Evolutionary conservation across 2,888 invertebrate genomes (phyloP), one percentile per base, ranked within the genome.

Genomic region (Peribatodes rhomboidaria): DNA sequence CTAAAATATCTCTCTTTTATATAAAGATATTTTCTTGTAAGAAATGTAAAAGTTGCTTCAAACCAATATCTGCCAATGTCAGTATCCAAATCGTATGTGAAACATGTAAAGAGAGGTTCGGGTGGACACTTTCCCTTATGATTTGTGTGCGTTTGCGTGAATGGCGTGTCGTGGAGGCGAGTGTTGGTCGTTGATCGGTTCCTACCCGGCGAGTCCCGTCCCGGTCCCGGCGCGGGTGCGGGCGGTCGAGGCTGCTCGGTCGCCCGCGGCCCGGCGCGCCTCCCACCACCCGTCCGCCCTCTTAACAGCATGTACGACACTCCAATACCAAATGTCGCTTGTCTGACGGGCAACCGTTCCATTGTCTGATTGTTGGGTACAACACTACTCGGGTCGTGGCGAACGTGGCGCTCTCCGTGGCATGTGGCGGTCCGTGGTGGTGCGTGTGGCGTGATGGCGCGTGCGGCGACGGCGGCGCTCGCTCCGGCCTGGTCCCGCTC

Each of bases 281-380:
- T 73, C 74, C 79, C 76, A 69, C 81, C 81, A 86, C 87, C 90
- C 87, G 87, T 87, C 89, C 87, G 88, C 86, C 88, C 89, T 87
- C 81, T 50, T 90, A 89, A 92, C 93, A 92, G 90, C 92, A 90
- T 93, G 94, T 93, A 90, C 79, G 89, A 88, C 90, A 90, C 89
- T 83, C 88, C 88, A 90, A 65, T 89, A 90, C 92, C 88, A 92
- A 93, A 86, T 92, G 92, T 92, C 93, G 93, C 92, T 92, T 94
- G 92, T 94, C 94, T 94, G 94, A 94, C 94, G 93, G 94, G 93
- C 93, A 93, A 94, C 93, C 94, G 94, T 93, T 93, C 93, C 94
- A 93, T 94, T 94, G 92, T 93, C 81, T 94, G 94, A 94, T 93
- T 94, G 93, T 92, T 94, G 93, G 94, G 94, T 94, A 93, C 93